Conservation (phyloP, 2,113 vertebrate species). For the Himantopus leucocephalus region DNA sequence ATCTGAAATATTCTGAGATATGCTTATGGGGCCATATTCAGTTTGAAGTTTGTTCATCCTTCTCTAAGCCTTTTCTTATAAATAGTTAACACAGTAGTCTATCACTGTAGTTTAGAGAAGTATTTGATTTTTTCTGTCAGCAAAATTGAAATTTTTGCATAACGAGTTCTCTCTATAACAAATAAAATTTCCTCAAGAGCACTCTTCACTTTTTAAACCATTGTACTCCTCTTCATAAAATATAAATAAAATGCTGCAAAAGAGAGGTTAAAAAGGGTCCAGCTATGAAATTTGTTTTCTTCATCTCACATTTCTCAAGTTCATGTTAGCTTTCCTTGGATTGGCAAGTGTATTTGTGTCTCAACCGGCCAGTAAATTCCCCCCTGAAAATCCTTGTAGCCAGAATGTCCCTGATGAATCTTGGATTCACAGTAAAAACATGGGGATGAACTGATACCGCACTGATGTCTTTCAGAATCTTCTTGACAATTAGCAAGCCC, state of each 20-base stretch:
- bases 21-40: not conserved
- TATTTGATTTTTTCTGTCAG: not conserved
- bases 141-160: not conserved
- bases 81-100: not conserved
- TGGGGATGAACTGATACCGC: not conserved
- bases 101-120: not conserved
- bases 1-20: not conserved
- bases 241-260: not conserved
- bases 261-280: not conserved
- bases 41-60: not conserved
- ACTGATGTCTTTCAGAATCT: not conserved
- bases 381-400: not conserved
- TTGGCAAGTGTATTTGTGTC: not conserved
- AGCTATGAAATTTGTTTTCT: not conserved
- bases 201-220: not conserved
- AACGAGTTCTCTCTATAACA: not conserved
- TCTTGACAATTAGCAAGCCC: not conserved
- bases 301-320: not conserved
- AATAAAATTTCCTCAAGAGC: not conserved
- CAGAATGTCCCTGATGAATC: not conserved
- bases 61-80: not conserved
- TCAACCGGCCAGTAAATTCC: not conserved
- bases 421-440: not conserved
- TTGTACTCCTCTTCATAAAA: not conserved
- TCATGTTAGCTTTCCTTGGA: not conserved